A percentile compares a stretch with the other conserved stretches of the same genome.
These are phyloP conservation scores for Oscheius sp. DNA, from an alignment of 2,888 invertebrate species.

Conservation along the genomic window DNA sequence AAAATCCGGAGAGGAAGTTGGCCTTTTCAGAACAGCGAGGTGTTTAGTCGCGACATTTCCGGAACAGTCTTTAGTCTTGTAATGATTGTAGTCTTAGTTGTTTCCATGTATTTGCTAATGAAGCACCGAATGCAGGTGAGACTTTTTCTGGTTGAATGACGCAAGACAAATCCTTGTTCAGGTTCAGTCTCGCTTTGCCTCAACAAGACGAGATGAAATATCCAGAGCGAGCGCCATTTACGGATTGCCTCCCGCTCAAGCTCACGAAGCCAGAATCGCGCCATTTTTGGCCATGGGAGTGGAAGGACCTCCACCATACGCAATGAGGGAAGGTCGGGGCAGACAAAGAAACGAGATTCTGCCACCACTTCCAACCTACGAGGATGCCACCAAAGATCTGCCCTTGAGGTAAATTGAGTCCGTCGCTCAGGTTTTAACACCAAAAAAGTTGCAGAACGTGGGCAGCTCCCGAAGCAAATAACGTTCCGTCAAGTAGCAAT, in stretches of 20 bases:
- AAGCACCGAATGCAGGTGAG: conserved; percentile 69
- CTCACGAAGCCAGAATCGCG: conserved; percentile 39
- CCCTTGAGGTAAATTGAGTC: conserved; percentile 41
- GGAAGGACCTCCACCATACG: conserved; percentile 66
- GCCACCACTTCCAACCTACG: conserved; percentile 68
- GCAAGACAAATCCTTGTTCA: conserved; percentile 16
- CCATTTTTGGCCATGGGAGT: conserved; percentile 56
- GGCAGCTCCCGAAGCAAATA: conserved; percentile 12
- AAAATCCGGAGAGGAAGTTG: no score
- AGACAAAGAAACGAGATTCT: conserved; percentile 51
- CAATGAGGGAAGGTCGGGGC: conserved; percentile 20
- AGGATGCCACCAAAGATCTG: conserved; percentile 67
- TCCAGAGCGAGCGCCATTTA: conserved; percentile 48
- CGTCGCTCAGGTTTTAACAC: no score
- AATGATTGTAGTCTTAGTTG: conserved; percentile 67
- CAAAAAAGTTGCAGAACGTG: conserved; percentile 13
- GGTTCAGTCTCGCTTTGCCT: conserved; percentile 52
- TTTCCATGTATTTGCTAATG: conserved; percentile 68
- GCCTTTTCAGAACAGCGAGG: conserved; percentile 60
- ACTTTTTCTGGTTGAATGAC: no score
- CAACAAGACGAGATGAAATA: conserved; percentile 49
- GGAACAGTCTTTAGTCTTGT: conserved; percentile 68
- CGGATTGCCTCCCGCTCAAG: conserved; percentile 31
- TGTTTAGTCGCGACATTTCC: conserved; percentile 66
- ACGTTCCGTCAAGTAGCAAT: conserved; percentile 7